Evolutionary conservation across 2,113 vertebrate species (phyloP).

Genomic region (Diadophis punctatus): DNA sequence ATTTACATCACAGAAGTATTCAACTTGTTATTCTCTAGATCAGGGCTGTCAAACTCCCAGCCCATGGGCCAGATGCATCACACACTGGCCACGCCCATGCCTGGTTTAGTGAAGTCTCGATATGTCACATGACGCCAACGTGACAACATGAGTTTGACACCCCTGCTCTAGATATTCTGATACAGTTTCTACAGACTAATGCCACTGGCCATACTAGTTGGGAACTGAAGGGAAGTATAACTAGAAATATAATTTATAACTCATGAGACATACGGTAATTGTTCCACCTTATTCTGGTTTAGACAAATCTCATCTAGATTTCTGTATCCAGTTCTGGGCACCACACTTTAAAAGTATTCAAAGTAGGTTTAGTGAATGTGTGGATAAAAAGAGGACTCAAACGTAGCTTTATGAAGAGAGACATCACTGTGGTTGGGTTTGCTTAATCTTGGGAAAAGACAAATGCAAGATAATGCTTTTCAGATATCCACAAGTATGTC

Average conservation of each 20-base stretch:
- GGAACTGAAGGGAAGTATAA: background rate
- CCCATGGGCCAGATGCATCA: too few relatives aligned
- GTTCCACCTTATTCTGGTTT: background rate
- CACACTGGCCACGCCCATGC: too few relatives aligned
- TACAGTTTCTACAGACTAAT: background rate
- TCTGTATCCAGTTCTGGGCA: background rate
- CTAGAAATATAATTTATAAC: background rate
- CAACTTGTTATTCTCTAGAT: background rate
- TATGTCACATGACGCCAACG: too few relatives aligned
- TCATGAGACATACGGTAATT: background rate
- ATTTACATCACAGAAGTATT: background rate
- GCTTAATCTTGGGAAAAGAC: background rate
- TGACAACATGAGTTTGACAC: too few relatives aligned
- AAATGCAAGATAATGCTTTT: background rate
- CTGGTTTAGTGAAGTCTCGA: too few relatives aligned
- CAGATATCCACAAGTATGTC: background rate
- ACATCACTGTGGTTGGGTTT: background rate
- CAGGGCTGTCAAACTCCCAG: too few relatives aligned
- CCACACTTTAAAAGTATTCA: background rate
- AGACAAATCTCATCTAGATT: background rate
- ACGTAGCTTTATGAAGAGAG: background rate
- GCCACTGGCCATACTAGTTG: background rate
- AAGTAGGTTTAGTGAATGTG: background rate
- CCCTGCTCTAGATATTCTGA: background rate
- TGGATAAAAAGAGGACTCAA: background rate